phyloP scores from a whole-genome alignment of 2,888 invertebrate genomes.

The Lasioglossum zephyrum region DNA sequence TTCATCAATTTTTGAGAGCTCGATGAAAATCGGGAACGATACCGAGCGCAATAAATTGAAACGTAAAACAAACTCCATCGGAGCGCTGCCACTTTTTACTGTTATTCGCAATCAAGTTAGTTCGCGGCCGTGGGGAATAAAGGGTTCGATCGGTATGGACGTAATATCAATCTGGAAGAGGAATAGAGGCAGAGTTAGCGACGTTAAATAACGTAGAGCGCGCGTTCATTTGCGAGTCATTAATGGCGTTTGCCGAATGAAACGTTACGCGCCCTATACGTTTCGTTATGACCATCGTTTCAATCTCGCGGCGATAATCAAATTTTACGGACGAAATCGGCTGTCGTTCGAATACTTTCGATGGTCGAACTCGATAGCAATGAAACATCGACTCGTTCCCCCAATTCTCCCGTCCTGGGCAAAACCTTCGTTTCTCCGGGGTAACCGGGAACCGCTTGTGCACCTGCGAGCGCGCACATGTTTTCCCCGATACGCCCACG shows the following conservation, averaged over 20 bases:
- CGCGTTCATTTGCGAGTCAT: background rate
- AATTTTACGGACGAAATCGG: background rate
- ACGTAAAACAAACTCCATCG: background rate
- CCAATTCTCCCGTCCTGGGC: background rate
- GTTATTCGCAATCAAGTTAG: background rate
- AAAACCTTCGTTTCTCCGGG: background rate
- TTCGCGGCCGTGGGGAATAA: background rate
- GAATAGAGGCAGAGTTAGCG: background rate
- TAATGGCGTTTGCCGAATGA: constrained; percentile 8
- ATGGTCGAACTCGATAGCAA: background rate
- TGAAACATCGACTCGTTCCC: constrained; percentile 14
- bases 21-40: background rate
- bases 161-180: background rate
- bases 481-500: constrained; percentile 28
- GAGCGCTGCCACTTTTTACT: background rate
- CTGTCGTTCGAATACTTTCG: too few relatives aligned
- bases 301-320: background rate
- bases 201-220: background rate
- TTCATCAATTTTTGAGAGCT: background rate
- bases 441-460: background rate
- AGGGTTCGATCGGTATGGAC: background rate
- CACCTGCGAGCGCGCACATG: constrained; percentile 31
- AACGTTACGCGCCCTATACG: background rate
- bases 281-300: background rate
- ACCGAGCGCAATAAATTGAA: background rate